Evolutionary conservation across 2,797 vertebrate genomes (phyloP).

Genomic region (Miichthys miiuy): DNA sequence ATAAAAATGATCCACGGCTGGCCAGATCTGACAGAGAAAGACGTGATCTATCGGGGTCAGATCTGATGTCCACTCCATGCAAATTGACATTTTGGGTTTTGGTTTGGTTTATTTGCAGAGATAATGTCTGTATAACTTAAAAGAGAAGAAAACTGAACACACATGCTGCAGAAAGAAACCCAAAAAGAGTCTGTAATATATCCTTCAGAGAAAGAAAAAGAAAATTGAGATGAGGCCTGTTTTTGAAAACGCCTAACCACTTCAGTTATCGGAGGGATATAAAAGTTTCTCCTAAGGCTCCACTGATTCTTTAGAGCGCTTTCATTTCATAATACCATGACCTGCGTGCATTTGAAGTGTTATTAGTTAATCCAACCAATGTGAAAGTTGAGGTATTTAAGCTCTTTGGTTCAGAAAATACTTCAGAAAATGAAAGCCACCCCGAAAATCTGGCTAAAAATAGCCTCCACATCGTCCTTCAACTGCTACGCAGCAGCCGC

Average conservation of each 20-base stretch:
- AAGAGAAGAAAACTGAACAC: background rate
- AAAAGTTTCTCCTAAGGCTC: constrained; percentile 24
- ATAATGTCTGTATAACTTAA: constrained; percentile 1
- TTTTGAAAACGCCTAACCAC: constrained; percentile 48
- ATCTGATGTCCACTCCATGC: constrained; percentile 36
- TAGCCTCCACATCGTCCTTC: background rate
- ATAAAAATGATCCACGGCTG: constrained; percentile 56
- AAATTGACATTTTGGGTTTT: constrained; percentile 31
- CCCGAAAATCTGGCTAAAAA: background rate
- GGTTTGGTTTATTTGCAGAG: constrained; percentile 27
- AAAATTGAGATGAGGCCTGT: constrained; percentile 14
- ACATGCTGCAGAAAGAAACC: constrained; percentile 17
- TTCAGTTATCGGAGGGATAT: constrained; percentile 18
- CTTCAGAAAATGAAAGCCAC: constrained; percentile 14
- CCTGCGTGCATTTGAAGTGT: constrained; percentile 13
- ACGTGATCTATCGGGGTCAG: constrained; percentile 18
- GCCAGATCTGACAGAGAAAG: constrained; percentile 42
- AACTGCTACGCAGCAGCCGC: background rate
- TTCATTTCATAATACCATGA: constrained; percentile 23
- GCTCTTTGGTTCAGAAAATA: constrained; percentile 8
- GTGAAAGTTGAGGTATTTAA: constrained; percentile 16
- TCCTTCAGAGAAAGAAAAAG: constrained; percentile 4
- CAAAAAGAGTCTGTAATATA: constrained; percentile 1
- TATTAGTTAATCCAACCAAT: constrained; percentile 30
- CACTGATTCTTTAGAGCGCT: constrained; percentile 21